A percentile compares a stretch with the other conserved stretches of the same genome.
Evolutionary conservation across 2,888 invertebrate species (phyloP).

Genomic region (Salticus scenicus): DNA sequence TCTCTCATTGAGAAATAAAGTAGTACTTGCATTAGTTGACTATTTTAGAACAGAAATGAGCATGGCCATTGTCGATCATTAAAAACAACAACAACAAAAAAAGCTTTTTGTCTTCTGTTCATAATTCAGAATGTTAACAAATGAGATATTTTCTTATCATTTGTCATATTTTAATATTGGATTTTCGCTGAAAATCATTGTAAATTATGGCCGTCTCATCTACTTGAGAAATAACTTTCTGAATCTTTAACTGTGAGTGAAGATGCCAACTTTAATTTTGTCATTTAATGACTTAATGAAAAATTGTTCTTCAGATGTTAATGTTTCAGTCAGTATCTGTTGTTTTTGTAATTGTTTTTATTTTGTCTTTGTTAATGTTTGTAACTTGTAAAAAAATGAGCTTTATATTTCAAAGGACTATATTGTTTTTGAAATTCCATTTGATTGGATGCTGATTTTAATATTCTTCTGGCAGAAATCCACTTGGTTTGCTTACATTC

Average conservation of each 20-base stretch:
- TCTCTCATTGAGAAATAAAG: conserved; percentile 38
- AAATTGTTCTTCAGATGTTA: too few species aligned
- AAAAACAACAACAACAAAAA: too few species aligned
- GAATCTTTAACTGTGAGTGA: neutral
- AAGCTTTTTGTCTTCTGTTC: neutral
- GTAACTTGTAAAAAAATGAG: too few species aligned
- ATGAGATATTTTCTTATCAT: neutral
- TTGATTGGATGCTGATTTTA: too few species aligned
- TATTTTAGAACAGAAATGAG: conserved; percentile 63
- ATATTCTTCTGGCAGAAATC: too few species aligned
- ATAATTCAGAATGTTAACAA: neutral
- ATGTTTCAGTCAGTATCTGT: too few species aligned
- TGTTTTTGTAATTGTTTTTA: too few species aligned
- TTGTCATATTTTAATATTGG: neutral
- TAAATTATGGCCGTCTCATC: neutral
- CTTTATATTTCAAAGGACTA: too few species aligned
- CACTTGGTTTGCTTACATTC: too few species aligned
- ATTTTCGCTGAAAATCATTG: neutral
- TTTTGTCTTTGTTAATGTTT: too few species aligned
- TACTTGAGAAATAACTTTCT: neutral
- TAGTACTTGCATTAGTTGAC: conserved; percentile 45
- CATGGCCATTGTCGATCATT: conserved; percentile 50
- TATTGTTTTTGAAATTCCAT: too few species aligned
- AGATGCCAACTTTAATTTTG: neutral
- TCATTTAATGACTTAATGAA: too few species aligned